phyloP scores from a whole-genome alignment of 1,140 invertebrate species.

The Trichomalopsis sarcophagae region DNA sequence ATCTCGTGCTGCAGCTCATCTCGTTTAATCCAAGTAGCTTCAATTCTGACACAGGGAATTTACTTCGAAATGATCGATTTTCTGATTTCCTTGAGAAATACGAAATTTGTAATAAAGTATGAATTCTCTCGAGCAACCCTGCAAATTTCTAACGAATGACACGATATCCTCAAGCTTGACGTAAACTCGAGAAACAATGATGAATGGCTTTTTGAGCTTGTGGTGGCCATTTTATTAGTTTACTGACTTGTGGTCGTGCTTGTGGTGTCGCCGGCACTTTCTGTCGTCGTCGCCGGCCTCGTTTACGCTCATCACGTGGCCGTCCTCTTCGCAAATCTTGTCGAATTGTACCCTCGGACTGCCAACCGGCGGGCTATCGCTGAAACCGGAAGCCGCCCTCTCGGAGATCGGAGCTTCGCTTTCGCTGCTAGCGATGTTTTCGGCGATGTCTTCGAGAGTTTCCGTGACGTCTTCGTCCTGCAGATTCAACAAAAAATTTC shows the following conservation, averaged over 20 bases:
- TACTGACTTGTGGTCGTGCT: slow-evolving; percentile 73
- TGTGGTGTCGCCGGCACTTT: slow-evolving; percentile 67
- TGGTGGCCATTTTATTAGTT: background rate
- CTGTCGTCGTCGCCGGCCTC: slow-evolving; percentile 63
- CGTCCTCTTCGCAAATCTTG: slow-evolving; percentile 67
- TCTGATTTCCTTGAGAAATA: no score
- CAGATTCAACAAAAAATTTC: background rate
- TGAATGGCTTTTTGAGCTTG: no score
- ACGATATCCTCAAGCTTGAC: no score
- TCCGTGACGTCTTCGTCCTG: slow-evolving; percentile 48
- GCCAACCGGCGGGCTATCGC: slow-evolving; percentile 63
- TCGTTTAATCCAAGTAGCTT: no score
- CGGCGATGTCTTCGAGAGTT: slow-evolving; percentile 51
- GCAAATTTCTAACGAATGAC: no score
- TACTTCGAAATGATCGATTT: no score
- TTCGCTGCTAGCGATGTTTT: slow-evolving; percentile 62
- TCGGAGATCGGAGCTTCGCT: slow-evolving; percentile 73
- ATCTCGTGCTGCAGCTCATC: no score
- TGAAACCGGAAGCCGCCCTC: slow-evolving; percentile 68
- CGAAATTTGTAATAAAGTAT: no score
- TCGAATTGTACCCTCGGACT: slow-evolving; percentile 74
- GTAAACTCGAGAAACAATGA: no score
- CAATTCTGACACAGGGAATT: no score
- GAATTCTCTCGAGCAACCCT: no score
- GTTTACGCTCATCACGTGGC: slow-evolving; percentile 51